Evolutionary conservation across 1,140 invertebrate genomes (phyloP).

Genomic region (Aphelinus certus): DNA sequence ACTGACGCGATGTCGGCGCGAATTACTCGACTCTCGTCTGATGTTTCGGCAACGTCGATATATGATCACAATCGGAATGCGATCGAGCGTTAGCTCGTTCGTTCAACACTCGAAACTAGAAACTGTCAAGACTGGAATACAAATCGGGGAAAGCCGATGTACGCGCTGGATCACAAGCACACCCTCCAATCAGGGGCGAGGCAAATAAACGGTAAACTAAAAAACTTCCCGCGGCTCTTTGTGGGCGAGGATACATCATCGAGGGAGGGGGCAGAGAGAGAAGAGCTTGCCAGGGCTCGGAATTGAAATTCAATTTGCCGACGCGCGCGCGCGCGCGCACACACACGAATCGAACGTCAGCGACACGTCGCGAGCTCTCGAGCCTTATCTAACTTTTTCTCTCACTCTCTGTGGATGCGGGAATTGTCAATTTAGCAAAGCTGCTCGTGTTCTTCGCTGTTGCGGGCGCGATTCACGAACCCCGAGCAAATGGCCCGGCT

Average conservation of each 20-base stretch:
- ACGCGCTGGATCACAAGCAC: no score
- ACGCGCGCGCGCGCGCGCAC: not conserved
- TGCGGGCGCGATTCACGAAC: not conserved
- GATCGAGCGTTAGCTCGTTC: no score
- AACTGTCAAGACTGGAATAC: no score
- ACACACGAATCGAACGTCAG: slow-evolving; percentile 21
- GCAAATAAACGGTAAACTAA: not conserved
- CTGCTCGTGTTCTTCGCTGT: slow-evolving; percentile 25
- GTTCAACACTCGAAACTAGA: no score
- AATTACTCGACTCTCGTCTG: no score
- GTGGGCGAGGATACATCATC: not conserved
- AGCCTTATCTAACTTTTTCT: no score
- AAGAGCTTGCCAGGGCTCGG: not conserved
- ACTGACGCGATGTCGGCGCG: no score
- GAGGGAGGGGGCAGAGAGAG: not conserved
- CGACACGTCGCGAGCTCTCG: not conserved
- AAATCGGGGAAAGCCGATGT: no score
- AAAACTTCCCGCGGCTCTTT: no score
- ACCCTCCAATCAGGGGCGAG: not conserved
- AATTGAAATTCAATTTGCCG: slow-evolving; percentile 33
- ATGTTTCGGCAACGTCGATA: no score
- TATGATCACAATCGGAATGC: no score
- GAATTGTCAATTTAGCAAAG: slow-evolving; percentile 26
- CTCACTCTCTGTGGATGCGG: slow-evolving; percentile 3
- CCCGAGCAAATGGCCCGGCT: slow-evolving; percentile 35